Conservation (phyloP, 2,888 invertebrate genomes). For the Rugalucina vietnamica region DNA sequence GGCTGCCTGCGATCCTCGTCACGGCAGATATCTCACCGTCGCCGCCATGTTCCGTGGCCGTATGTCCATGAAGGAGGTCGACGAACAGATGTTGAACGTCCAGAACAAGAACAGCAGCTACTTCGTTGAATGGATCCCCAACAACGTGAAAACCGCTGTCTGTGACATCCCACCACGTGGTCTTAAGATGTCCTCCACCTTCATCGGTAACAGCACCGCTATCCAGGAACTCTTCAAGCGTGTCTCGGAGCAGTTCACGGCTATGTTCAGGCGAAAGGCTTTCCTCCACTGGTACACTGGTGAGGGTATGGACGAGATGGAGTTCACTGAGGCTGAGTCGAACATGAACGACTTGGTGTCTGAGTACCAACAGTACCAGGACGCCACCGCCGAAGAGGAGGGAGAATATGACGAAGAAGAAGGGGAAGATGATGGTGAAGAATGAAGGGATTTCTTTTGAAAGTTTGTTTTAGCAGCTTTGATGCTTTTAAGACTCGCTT, state of each 20-base stretch:
- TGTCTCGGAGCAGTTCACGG: conserved; percentile 87
- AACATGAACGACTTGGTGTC: conserved; percentile 90
- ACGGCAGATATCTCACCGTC: conserved; percentile 80
- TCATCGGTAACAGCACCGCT: conserved; percentile 87
- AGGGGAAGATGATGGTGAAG: too few relatives aligned
- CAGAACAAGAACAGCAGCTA: conserved; percentile 79
- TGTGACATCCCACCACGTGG: conserved; percentile 97
- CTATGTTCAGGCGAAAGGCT: conserved; percentile 98
- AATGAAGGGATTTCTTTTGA: too few relatives aligned
- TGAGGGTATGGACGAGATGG: conserved; percentile 98
- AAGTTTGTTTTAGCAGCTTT: too few relatives aligned
- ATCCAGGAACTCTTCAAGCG: conserved; percentile 80
- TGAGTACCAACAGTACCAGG: conserved; percentile 79
- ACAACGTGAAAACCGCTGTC: conserved; percentile 89
- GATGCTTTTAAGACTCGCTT: too few relatives aligned
- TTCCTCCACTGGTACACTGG: conserved; percentile 99
- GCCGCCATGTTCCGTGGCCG: conserved; percentile 82
- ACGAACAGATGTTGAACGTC: conserved; percentile 95
- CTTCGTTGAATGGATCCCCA: conserved; percentile 81
- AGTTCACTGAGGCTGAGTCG: conserved; percentile 92
- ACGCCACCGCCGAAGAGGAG: conserved; percentile 86
- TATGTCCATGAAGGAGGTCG: conserved; percentile 85
- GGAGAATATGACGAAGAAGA: too few relatives aligned
- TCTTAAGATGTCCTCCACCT: conserved; percentile 93
- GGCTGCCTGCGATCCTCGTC: conserved; percentile 79